Conservation (phyloP, 2,113 vertebrate species). For the Toxostoma redivivum region DNA sequence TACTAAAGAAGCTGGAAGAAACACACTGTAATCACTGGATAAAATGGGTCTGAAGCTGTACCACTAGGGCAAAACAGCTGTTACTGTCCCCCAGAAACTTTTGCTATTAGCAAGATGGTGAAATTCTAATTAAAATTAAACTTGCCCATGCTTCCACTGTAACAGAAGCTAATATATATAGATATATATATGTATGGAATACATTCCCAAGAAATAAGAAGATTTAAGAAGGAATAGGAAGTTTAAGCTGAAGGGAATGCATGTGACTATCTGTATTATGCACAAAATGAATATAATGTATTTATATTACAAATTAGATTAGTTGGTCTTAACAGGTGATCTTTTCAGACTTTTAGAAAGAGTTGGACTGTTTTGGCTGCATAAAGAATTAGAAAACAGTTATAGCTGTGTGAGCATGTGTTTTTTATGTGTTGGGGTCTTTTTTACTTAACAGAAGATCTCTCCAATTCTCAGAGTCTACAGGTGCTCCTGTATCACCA, state of each 20-base stretch:
- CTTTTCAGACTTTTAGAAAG: background rate
- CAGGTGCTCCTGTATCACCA: background rate
- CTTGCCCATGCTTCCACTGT: background rate
- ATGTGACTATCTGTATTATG: accelerated
- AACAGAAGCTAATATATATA: background rate
- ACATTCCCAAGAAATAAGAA: background rate
- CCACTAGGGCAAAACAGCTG: background rate
- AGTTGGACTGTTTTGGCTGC: background rate
- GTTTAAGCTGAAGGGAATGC: background rate
- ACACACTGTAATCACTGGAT: background rate
- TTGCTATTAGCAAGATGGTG: background rate
- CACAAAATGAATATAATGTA: background rate
- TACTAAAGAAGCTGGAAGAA: background rate
- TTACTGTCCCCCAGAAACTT: background rate
- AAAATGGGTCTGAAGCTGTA: background rate
- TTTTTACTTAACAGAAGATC: background rate
- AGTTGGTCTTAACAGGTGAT: background rate
- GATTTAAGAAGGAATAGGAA: background rate
- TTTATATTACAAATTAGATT: background rate
- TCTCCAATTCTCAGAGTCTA: background rate
- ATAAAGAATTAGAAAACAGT: background rate
- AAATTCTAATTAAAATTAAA: background rate
- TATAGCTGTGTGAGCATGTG: background rate
- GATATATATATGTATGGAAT: background rate
- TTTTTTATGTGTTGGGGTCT: background rate